Conservation (phyloP, 2,113 vertebrate genomes). For the Xenus cinereus region DNA sequence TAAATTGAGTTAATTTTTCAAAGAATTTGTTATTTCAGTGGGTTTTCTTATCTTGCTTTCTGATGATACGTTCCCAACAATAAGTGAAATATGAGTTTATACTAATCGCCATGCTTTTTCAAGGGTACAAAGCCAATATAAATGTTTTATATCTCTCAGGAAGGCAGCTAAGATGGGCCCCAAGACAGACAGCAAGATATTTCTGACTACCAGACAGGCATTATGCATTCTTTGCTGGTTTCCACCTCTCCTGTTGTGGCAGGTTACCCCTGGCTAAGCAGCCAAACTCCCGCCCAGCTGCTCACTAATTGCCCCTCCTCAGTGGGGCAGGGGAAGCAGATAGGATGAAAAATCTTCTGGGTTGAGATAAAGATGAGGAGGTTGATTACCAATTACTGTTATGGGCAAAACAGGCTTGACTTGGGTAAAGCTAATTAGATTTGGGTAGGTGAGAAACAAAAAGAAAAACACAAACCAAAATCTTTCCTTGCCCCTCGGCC, state of each 20-base stretch:
- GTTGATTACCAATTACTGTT: not conserved
- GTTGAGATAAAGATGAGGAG: not conserved
- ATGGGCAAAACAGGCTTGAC: not conserved
- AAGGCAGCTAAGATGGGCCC: not conserved
- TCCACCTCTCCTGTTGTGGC: not conserved
- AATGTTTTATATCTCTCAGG: not conserved
- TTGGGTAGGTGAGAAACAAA: not conserved
- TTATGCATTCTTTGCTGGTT: not conserved
- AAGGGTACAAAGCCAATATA: not conserved
- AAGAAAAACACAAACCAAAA: not conserved
- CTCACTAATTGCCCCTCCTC: not conserved
- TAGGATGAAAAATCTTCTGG: not conserved
- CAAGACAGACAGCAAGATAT: accelerated
- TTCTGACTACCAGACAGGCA: accelerated
- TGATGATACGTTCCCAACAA: not conserved
- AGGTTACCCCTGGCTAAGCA: not conserved
- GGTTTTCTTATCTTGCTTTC: not conserved
- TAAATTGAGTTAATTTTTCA: not conserved
- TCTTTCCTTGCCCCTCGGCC: not conserved
- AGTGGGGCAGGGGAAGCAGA: not conserved
- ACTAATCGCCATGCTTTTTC: not conserved
- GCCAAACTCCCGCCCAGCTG: not conserved
- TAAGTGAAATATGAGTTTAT: not conserved
- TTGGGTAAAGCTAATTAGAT: not conserved
- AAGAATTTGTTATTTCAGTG: not conserved